Conservation (phyloP, 2,113 vertebrate genomes). For the Cyanistes caeruleus region DNA sequence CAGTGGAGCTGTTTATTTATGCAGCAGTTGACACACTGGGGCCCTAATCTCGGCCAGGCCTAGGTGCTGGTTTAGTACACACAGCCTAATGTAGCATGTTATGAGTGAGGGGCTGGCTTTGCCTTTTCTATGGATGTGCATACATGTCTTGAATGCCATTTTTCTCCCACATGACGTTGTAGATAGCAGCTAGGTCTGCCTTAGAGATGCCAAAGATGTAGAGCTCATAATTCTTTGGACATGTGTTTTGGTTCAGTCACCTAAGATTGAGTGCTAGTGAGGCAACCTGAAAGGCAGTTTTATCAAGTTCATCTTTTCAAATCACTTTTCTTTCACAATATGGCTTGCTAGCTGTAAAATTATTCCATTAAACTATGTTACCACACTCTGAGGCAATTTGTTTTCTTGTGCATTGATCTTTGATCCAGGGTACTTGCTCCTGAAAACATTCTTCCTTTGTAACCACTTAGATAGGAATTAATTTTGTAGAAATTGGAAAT, state of each 20-base stretch:
- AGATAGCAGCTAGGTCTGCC: neutral
- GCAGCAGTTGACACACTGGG: neutral
- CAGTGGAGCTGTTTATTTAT: conserved; percentile 18
- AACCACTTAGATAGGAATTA: neutral
- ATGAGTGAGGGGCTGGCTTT: neutral
- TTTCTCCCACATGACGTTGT: neutral
- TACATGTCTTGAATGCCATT: neutral
- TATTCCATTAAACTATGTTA: neutral
- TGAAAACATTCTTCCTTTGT: conserved; percentile 11
- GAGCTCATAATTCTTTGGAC: neutral
- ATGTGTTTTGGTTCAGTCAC: neutral
- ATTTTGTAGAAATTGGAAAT: neutral
- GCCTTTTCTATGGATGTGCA: neutral
- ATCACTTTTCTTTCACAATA: neutral
- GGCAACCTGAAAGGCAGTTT: neutral
- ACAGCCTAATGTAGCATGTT: neutral
- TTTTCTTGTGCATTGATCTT: conserved; percentile 26
- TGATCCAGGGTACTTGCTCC: neutral
- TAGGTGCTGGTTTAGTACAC: neutral
- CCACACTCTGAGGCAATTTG: neutral
- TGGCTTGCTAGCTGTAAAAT: conserved; percentile 6
- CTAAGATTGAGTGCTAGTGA: neutral
- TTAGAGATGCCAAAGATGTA: neutral
- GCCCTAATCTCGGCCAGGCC: neutral
- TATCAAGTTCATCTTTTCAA: conserved; percentile 29